phyloP scores from a whole-genome alignment of 1,140 invertebrate species.

The Drosophila orena region DNA sequence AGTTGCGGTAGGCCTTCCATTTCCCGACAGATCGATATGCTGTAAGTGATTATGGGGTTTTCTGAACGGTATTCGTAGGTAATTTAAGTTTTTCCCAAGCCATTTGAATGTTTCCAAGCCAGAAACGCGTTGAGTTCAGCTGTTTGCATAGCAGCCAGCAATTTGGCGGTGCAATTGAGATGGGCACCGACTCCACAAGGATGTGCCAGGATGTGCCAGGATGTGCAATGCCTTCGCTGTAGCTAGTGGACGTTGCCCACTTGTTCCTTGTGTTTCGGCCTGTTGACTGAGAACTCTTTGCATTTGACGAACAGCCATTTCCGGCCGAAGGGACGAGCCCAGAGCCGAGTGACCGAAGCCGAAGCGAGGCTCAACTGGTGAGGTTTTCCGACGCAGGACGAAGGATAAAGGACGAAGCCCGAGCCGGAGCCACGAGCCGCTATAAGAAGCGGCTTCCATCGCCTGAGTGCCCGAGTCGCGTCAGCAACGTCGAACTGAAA shows the following conservation, averaged over 20 bases:
- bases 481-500: slow-evolving; percentile 59
- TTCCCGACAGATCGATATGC: slow-evolving; percentile 22
- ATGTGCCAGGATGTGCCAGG: slow-evolving; percentile 16
- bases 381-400: slow-evolving; percentile 18
- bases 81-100: neutral
- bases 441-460: slow-evolving; percentile 64
- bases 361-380: slow-evolving; percentile 48
- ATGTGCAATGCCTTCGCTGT: slow-evolving; percentile 15
- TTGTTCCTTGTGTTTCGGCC: slow-evolving; percentile 10
- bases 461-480: slow-evolving; percentile 66
- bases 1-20: neutral
- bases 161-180: slow-evolving; percentile 8
- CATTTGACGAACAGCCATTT: slow-evolving; percentile 53
- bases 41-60: slow-evolving; percentile 18
- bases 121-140: neutral
- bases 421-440: slow-evolving; percentile 28
- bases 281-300: slow-evolving; percentile 49
- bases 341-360: slow-evolving; percentile 20
- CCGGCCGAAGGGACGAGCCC: slow-evolving; percentile 18
- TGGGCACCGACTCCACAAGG: neutral
- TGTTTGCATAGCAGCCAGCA: neutral
- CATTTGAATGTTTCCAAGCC: no score
- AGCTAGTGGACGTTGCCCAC: neutral
- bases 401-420: slow-evolving; percentile 37
- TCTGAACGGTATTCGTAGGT: no score